These are phyloP conservation scores for Maniola hyperantus DNA, from an alignment of 2,888 invertebrate species.

Conservation along the genomic window DNA sequence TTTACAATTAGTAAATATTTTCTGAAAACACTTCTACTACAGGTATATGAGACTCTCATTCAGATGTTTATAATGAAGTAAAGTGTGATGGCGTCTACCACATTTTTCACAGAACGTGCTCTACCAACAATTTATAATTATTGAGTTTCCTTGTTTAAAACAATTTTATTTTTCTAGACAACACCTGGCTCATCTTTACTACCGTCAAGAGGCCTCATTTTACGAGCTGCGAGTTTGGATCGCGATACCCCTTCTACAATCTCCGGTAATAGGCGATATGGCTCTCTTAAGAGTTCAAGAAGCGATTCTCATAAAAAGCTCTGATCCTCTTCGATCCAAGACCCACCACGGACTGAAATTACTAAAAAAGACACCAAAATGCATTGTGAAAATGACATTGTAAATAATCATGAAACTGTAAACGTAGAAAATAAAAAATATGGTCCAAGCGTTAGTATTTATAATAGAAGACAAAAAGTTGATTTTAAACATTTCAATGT, in stretches of 20 bases:
- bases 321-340: constrained; percentile 65
- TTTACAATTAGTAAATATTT: too few species aligned
- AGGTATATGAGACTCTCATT: too few species aligned
- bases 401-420: constrained; percentile 15
- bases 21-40: too few species aligned
- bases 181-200: constrained; percentile 56
- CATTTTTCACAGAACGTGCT: too few species aligned
- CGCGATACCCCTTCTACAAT: constrained; percentile 59
- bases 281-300: constrained; percentile 71
- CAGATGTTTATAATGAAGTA: too few species aligned
- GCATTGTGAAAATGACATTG: constrained; percentile 2
- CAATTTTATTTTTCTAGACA: constrained; percentile 45
- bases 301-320: constrained; percentile 74
- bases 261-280: constrained; percentile 59
- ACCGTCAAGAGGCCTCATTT: constrained; percentile 71
- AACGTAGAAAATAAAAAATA: constrained; percentile 4
- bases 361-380: not conserved
- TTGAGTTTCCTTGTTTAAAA: too few species aligned
- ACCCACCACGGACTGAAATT: constrained; percentile 17
- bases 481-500: constrained; percentile 1
- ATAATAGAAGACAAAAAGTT: not conserved
- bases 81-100: too few species aligned
- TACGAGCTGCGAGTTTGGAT: constrained; percentile 77
- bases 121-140: too few species aligned
- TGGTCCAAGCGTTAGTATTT: constrained; percentile 15